phyloP scores from a whole-genome alignment of 1,140 invertebrate genomes.

The Diploscapter pachys region DNA sequence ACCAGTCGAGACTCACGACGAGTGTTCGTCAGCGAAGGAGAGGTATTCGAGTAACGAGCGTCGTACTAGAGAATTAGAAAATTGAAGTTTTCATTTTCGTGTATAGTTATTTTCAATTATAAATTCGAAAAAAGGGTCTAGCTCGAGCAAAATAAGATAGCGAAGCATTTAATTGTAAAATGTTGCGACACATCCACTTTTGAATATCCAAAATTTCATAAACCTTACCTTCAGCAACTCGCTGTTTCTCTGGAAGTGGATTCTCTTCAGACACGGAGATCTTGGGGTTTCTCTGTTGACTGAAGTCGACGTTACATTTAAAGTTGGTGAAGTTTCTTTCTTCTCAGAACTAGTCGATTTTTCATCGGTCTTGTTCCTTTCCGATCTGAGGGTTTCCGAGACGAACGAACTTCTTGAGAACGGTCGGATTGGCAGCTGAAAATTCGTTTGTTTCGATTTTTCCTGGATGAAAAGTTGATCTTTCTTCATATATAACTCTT shows the following conservation, averaged over 20 bases:
- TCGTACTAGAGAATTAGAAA: not conserved
- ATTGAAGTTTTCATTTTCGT: too few species aligned
- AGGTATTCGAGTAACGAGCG: conserved; percentile 4
- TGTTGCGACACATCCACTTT: too few species aligned
- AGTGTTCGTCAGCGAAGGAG: not conserved
- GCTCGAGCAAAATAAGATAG: too few species aligned
- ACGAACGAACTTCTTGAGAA: conserved; percentile 20
- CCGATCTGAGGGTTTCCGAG: conserved; percentile 23
- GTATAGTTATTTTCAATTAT: too few species aligned
- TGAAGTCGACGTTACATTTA: conserved; percentile 1
- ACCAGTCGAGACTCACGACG: too few species aligned
- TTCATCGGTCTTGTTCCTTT: conserved; percentile 4
- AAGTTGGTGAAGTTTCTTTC: not conserved
- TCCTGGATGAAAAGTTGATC: too few species aligned
- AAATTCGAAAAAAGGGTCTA: too few species aligned
- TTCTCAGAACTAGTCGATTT: not conserved
- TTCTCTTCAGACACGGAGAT: conserved; percentile 32
- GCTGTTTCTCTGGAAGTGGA: conserved; percentile 29
- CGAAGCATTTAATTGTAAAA: too few species aligned
- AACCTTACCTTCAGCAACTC: too few species aligned
- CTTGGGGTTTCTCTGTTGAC: conserved; percentile 25
- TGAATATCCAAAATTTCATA: too few species aligned
- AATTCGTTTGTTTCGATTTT: not conserved
- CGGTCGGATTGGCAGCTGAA: conserved; percentile 1
- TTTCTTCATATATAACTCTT: too few species aligned